A percentile compares a stretch with the other conserved stretches of the same genome.
phyloP scores from a whole-genome alignment of 2,113 vertebrate genomes.

The Benitochromis conjunctus region DNA sequence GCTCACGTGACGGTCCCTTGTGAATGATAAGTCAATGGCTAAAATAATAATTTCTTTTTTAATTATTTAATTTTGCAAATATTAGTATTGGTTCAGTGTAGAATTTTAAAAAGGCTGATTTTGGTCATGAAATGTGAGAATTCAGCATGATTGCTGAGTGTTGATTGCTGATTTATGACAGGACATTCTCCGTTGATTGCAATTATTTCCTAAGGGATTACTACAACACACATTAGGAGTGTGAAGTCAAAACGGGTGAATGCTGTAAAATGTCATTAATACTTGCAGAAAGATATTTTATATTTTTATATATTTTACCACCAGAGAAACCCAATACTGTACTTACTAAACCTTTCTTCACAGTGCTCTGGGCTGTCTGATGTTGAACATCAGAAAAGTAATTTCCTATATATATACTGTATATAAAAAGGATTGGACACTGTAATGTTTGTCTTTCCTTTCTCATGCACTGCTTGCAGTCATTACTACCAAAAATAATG shows the following conservation, averaged over 20 bases:
- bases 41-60: not conserved
- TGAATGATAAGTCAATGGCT: not conserved
- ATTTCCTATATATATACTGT: not conserved
- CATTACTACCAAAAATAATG: not conserved
- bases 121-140: not conserved
- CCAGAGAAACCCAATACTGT: not conserved
- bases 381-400: not conserved
- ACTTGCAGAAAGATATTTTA: not conserved
- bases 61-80: not conserved
- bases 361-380: not conserved
- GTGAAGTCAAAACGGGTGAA: not conserved
- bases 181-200: not conserved
- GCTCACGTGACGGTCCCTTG: not conserved
- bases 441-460: slow-evolving; percentile 27
- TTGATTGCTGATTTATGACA: not conserved
- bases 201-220: not conserved
- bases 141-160: not conserved
- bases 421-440: not conserved
- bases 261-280: not conserved
- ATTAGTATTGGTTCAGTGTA: not conserved
- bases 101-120: not conserved
- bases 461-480: not conserved
- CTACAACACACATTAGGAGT: not conserved
- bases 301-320: not conserved
- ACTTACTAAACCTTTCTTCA: not conserved